Conservation (phyloP, 2,797 vertebrate genomes). For the Choloepus didactylus region DNA sequence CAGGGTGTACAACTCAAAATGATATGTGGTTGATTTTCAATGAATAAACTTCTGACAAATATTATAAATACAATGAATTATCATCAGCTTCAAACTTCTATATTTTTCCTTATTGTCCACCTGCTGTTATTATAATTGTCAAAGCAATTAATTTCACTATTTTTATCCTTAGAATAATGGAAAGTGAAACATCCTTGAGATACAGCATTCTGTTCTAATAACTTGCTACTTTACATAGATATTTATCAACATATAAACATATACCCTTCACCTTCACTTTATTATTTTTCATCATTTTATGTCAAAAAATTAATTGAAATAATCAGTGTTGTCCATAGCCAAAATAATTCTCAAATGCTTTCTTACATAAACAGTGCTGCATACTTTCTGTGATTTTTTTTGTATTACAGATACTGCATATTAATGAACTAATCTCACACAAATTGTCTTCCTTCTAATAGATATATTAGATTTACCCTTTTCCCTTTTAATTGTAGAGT, state of each 20-base stretch:
- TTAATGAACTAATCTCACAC: background rate
- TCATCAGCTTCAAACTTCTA: background rate
- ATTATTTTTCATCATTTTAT: background rate
- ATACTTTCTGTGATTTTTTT: background rate
- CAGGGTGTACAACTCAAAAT: background rate
- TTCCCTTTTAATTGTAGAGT: background rate
- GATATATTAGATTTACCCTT: background rate
- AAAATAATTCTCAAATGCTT: background rate
- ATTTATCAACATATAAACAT: background rate
- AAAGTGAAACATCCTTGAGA: background rate
- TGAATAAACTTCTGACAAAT: conserved; percentile 11
- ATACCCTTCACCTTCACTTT: background rate
- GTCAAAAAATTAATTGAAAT: background rate
- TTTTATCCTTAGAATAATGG: background rate
- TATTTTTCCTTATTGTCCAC: background rate
- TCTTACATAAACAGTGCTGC: background rate
- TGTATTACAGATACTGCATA: background rate
- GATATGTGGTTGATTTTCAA: background rate
- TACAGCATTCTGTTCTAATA: background rate
- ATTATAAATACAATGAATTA: background rate
- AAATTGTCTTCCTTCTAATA: background rate
- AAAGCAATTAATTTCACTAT: conserved; percentile 50
- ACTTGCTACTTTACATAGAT: background rate
- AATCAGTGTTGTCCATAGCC: background rate
- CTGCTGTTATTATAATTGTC: conserved; percentile 5